Evolutionary conservation across 2,888 invertebrate genomes (phyloP), one percentile per base, ranked within the genome.

Genomic region (Drosophila colorata): DNA sequence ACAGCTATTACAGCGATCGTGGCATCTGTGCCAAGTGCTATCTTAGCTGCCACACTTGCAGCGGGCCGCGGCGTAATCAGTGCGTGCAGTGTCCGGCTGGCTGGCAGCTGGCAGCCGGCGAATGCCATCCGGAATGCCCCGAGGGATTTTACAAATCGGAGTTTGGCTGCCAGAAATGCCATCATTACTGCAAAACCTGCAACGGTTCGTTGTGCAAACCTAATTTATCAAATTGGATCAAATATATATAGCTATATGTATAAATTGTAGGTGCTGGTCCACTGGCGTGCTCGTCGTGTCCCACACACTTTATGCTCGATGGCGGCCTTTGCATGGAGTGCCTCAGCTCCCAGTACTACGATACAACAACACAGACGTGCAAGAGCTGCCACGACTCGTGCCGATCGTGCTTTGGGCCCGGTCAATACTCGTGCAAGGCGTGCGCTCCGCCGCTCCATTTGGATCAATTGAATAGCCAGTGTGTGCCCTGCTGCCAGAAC

Each of bases 161-260:
- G 73, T 96, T 95, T 83, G 96, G 96, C 8, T 98, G 98, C 90
- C 96, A 96, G 75, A 96, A 96, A 91, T 98, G 98, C 92, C 97
- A 97, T 93, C 96, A 96, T 91, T 96, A 96, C 89, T 98, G 98
- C 92, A 95, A 95, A 75, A 96, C 96, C 81, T 98, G 98, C 91
- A 95, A 95, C 90, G 97, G 97, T 95, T 92, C 90, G 90, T 85
- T 33, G 2, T 31, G 20, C 4, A n/a, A 5, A 1, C 9, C 4
- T 18, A 2, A 33, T 18, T 6, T 6, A 9, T 9, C 1, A 7
- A 14, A 11, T n/a, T n/a, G 7, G 14, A 14, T 25, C 23, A 13
- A 35, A n/a, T 23, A 28, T 35, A 16, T 35, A 9, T 18, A n/a
- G 38, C 25, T 55, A 11, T 57, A 41, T 25, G 60, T 28, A 4